Percentiles rank a stretch among this genome's conserved stretches.
Conservation (phyloP, 2,888 invertebrate species). For the Cordilura impudica region DNA sequence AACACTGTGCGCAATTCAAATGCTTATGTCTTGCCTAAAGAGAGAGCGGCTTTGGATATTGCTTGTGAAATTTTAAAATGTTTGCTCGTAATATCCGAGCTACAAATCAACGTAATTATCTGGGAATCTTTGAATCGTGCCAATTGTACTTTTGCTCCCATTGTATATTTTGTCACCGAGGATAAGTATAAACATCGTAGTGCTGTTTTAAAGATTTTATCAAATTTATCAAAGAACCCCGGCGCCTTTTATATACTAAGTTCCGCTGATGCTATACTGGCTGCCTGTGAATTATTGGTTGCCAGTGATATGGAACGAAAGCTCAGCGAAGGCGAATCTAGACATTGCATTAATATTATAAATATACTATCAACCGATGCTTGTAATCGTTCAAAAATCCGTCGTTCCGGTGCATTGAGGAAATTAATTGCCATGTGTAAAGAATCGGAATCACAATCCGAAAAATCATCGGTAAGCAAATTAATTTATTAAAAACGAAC, state of each 20-base stretch:
- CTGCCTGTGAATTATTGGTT: conserved; percentile 74
- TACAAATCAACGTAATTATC: conserved; percentile 68
- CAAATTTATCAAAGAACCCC: conserved; percentile 75
- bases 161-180: conserved; percentile 74
- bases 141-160: conserved; percentile 70
- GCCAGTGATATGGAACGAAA: conserved; percentile 67
- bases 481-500: no score
- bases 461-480: conserved; percentile 71
- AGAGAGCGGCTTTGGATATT: conserved; percentile 70
- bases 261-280: conserved; percentile 74
- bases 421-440: conserved; percentile 74
- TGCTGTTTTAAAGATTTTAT: conserved; percentile 73
- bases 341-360: conserved; percentile 76
- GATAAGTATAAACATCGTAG: conserved; percentile 72
- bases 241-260: conserved; percentile 72
- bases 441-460: conserved; percentile 71
- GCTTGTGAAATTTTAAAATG: conserved; percentile 75
- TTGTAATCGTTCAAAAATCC: conserved; percentile 77
- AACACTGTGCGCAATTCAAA: conserved; percentile 68
- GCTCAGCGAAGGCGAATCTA: conserved; percentile 72
- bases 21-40: conserved; percentile 73
- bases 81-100: conserved; percentile 71
- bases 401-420: conserved; percentile 75
- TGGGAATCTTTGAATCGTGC: conserved; percentile 68
- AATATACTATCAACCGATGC: conserved; percentile 75